Percentiles rank a stretch among this genome's conserved stretches.
phyloP scores from a whole-genome alignment of 2,797 vertebrate species.

The Parotocinclus haroldoi region DNA sequence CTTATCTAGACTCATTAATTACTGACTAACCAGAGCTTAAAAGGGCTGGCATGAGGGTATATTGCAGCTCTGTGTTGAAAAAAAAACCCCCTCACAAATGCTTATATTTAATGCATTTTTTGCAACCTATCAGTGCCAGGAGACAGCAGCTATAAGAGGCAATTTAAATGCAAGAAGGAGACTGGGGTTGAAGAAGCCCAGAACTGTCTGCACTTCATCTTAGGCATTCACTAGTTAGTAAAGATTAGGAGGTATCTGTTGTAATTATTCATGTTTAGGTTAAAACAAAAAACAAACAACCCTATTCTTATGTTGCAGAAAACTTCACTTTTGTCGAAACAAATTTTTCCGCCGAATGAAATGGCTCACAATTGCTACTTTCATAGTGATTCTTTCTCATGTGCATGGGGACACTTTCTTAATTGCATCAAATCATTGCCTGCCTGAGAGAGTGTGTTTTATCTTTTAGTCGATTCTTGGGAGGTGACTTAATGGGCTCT shows the following conservation, averaged over 20 bases:
- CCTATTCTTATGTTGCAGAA: neutral
- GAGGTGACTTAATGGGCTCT: no score
- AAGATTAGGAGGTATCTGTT: neutral
- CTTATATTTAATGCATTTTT: neutral
- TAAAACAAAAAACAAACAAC: no score
- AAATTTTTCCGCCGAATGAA: neutral
- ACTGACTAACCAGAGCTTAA: slow-evolving; percentile 7
- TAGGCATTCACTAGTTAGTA: neutral
- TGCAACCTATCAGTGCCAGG: neutral
- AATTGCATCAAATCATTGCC: no score
- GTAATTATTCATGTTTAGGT: no score
- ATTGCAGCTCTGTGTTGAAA: slow-evolving; percentile 6
- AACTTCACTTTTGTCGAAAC: neutral
- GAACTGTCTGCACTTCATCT: neutral
- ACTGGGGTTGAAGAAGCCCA: neutral
- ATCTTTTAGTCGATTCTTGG: no score
- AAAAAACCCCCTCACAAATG: slow-evolving; percentile 1
- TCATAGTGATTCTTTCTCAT: no score
- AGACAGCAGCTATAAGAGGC: neutral
- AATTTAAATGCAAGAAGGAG: neutral
- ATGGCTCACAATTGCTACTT: no score
- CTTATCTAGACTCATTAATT: slow-evolving; percentile 11
- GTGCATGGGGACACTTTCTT: no score
- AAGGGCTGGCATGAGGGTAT: neutral
- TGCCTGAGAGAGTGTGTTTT: no score